These are phyloP conservation scores for Progne subis DNA, from an alignment of 2,113 vertebrate species.

Conservation along the genomic window DNA sequence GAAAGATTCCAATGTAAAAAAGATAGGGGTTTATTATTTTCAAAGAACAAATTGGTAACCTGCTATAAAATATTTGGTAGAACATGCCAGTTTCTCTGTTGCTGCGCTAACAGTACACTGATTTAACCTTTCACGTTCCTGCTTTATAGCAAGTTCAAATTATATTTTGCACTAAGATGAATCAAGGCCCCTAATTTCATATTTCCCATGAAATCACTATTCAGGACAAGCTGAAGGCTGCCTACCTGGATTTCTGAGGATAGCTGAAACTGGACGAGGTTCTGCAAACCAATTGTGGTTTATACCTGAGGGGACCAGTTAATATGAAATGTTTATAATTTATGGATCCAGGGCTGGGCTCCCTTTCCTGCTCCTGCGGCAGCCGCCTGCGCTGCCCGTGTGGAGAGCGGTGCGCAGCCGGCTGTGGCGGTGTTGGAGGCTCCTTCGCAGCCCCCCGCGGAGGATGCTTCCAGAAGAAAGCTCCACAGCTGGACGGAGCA, in stretches of 20 bases:
- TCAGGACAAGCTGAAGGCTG: neutral
- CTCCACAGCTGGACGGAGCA: neutral
- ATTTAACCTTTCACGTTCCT: neutral
- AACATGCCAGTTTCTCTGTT: neutral
- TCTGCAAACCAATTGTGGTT: neutral
- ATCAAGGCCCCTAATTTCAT: neutral
- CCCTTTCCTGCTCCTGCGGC: neutral
- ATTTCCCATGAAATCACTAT: neutral
- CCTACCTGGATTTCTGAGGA: neutral
- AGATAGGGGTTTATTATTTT: neutral
- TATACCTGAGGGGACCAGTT: neutral
- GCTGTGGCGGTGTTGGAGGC: neutral
- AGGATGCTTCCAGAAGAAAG: neutral
- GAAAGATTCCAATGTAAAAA: neutral
- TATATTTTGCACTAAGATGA: neutral
- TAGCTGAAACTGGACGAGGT: fast-evolving
- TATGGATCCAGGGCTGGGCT: neutral
- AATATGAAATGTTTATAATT: neutral
- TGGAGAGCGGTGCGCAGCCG: neutral
- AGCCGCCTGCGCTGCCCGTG: neutral
- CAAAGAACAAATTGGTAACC: neutral
- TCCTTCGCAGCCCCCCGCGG: neutral
- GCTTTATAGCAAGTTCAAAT: neutral
- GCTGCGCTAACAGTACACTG: neutral
- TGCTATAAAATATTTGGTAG: neutral